Conservation (phyloP, 1,140 invertebrate species). For the Halesus radiatus region DNA sequence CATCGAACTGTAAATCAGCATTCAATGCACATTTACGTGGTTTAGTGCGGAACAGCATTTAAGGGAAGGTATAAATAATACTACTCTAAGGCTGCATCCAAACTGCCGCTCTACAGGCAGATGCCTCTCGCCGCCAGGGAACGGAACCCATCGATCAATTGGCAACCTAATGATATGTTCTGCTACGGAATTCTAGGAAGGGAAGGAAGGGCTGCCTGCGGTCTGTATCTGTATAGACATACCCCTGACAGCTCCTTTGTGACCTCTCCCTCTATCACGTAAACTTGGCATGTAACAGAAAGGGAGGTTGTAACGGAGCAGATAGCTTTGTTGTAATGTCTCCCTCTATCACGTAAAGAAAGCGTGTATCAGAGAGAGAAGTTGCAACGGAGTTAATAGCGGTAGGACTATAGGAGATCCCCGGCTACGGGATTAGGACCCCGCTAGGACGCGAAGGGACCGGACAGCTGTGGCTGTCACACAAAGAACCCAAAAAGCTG, state of each 20-base stretch:
- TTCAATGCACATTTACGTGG: no score
- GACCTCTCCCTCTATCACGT: no score
- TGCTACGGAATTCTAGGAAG: conserved; percentile 34
- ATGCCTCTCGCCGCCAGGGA: conserved; percentile 20
- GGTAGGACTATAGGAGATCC: not conserved
- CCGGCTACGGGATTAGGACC: conserved; percentile 15
- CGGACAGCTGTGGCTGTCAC: conserved; percentile 29
- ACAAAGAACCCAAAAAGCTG: conserved; percentile 1
- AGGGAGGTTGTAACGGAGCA: no score
- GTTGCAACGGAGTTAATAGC: no score
- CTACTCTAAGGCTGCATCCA: not conserved
- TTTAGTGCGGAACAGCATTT: not conserved
- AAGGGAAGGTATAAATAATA: not conserved
- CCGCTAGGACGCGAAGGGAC: not conserved
- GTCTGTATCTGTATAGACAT: no score
- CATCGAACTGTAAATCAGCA: no score
- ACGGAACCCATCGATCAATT: conserved; percentile 46
- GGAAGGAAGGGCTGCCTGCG: not conserved
- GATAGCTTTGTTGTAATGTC: no score
- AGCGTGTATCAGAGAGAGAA: no score
- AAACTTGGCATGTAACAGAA: no score
- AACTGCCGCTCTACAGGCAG: not conserved
- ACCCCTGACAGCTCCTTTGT: no score
- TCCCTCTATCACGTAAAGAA: no score
- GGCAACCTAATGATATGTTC: conserved; percentile 39